Evolutionary conservation across 2,888 invertebrate genomes (phyloP).

Genomic region (Polydrusus cervinus): DNA sequence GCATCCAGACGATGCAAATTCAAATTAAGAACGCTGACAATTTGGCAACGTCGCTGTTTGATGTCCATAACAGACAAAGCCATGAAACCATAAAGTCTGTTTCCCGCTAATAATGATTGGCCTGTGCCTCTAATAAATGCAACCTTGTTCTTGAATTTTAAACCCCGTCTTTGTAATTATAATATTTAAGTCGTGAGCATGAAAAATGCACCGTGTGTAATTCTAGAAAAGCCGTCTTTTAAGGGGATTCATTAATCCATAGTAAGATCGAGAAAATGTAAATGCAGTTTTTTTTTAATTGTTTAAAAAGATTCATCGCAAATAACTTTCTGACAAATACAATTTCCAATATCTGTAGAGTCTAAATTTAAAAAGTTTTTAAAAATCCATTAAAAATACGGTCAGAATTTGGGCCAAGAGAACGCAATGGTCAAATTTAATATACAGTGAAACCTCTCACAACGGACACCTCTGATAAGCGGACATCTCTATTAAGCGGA

Average conservation of each 20-base stretch:
- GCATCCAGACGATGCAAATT: no score
- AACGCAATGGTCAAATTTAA: no score
- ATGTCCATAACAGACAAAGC: conserved; percentile 30
- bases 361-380: no score
- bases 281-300: neutral
- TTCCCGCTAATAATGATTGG: conserved; percentile 34
- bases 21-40: neutral
- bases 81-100: conserved; percentile 46
- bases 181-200: conserved; percentile 27
- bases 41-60: conserved; percentile 17
- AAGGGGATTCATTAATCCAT: conserved; percentile 16
- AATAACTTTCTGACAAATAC: no score
- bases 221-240: conserved; percentile 1
- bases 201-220: conserved; percentile 25
- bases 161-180: conserved; percentile 29
- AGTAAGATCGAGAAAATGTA: neutral
- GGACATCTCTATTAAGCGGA: no score
- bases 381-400: no score
- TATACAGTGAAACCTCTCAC: no score
- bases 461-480: no score
- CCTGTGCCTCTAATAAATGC: conserved; percentile 38
- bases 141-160: conserved; percentile 39
- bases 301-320: no score
- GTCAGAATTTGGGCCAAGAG: no score
- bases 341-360: no score